Conservation (phyloP, 30 jellyfish, hydroid and myxozoan species). For the Aurelia aurita complex sp. Pacific region DNA sequence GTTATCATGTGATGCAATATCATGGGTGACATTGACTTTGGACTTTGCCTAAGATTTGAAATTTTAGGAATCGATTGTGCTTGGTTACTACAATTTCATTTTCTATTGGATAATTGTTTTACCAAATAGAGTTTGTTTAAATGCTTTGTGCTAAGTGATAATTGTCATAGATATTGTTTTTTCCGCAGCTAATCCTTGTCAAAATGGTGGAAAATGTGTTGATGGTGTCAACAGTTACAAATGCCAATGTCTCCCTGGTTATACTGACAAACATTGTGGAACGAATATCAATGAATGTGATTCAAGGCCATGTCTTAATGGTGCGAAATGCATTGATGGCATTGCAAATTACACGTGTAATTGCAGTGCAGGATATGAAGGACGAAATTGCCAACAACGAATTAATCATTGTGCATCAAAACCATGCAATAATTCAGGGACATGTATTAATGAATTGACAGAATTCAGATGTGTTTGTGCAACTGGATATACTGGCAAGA, state of each 20-base stretch:
- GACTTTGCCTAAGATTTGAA: too few species aligned
- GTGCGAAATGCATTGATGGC: constrained; percentile 70
- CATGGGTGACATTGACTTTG: too few species aligned
- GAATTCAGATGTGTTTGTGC: constrained; percentile 60
- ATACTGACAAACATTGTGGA: constrained; percentile 71
- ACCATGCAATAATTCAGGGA: constrained; percentile 66
- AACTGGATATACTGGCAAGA: constrained; percentile 75
- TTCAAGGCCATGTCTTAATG: constrained; percentile 79
- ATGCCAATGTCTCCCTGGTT: constrained; percentile 74
- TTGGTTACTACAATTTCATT: too few species aligned
- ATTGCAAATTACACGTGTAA: constrained; percentile 76
- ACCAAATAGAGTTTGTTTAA: too few species aligned
- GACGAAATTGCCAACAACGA: constrained; percentile 64
- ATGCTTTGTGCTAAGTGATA: too few species aligned
- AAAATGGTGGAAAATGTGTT: constrained; percentile 63
- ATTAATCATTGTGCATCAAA: constrained; percentile 60
- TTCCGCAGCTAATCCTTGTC: constrained; percentile 64
- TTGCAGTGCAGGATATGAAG: constrained; percentile 80
- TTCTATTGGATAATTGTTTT: too few species aligned
- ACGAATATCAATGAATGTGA: constrained; percentile 70
- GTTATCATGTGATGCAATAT: too few species aligned
- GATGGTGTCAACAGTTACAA: constrained; percentile 72
- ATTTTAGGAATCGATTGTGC: background rate
- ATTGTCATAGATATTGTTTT: too few species aligned
- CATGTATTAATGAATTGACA: constrained; percentile 60